Base-by-base conservation (phyloP, 2,888 invertebrate species). In the Nephrotoma flavescens region DNA sequence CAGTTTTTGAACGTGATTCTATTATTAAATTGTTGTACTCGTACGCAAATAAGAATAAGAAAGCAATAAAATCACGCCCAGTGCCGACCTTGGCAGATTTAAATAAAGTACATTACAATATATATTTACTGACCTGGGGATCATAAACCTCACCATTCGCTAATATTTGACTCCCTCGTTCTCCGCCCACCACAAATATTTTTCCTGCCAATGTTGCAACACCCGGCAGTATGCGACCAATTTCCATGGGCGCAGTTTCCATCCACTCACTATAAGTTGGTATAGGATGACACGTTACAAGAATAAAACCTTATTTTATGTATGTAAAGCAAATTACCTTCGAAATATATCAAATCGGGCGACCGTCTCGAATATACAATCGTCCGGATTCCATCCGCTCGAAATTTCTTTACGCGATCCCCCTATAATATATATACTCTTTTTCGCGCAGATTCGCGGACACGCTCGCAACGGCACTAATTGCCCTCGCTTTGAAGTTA, bases 111-210 rank as follows among this genome's bases (percentile, higher is more conserved):
- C 2, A 31, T 19, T 19, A 19, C 19, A 31, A 31, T 31, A 31
- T 31, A 52, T 52, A 44, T 31, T 31, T 47, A 86, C 86, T 31
- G 11, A 86, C 86, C 89, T 95, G 94, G 45, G 96, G 95, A 92
- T 96, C 95, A 90, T 95, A 96, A 88, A 95, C 95, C 90, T 97
- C 97, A 83, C 97, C 97, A 90, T 96, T 96, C 12, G 96, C 96
- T 84, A 97, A 93, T 89, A 98, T 97, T 90, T 97, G 95, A 84
- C 96, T 96, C 88, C 97, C 97, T 88, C 96, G 95, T 91, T 98
- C 98, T 6, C 98, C 98, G 19, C 98, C 98, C 2, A 97, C 96
- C 0, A 97, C 97, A 91, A 96, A 98, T 87, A 98, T 96, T 88
- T 96, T 94, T 0, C 97, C 97, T 89, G 96, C 95, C 57, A 98